Conservation (phyloP, 1,140 invertebrate genomes). For the Spodoptera frugiperda region DNA sequence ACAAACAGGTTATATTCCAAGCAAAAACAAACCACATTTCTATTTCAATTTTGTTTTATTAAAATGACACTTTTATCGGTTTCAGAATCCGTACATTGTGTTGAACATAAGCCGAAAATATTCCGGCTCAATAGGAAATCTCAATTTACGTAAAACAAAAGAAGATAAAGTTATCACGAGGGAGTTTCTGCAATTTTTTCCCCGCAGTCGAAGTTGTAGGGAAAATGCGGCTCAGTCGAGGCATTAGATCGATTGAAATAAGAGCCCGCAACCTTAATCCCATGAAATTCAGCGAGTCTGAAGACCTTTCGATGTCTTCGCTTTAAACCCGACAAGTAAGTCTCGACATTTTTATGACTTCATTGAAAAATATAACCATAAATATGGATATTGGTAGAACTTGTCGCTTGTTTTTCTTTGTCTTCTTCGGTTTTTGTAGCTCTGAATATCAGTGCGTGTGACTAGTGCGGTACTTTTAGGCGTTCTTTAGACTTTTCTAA, state of each 20-base stretch:
- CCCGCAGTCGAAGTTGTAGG: slow-evolving; percentile 47
- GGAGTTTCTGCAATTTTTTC: slow-evolving; percentile 20
- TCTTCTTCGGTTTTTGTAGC: neutral
- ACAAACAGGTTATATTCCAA: too few species aligned
- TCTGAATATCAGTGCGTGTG: too few species aligned
- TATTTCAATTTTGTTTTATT: too few species aligned
- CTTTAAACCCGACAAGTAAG: slow-evolving; percentile 74
- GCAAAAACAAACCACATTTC: too few species aligned
- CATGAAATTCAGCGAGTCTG: slow-evolving; percentile 70
- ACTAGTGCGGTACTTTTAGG: too few species aligned
- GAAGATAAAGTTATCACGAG: slow-evolving; percentile 17
- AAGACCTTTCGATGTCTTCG: slow-evolving; percentile 74
- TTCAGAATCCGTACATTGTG: neutral
- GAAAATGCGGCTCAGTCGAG: slow-evolving; percentile 54
- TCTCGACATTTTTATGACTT: slow-evolving; percentile 74
- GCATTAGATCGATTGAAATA: slow-evolving; percentile 64
- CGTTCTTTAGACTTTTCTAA: too few species aligned
- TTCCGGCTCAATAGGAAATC: neutral
- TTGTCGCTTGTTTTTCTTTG: slow-evolving; percentile 12
- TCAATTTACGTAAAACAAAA: slow-evolving; percentile 6
- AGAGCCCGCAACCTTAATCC: slow-evolving; percentile 69
- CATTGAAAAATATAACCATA: slow-evolving; percentile 59
- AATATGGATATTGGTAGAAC: slow-evolving; percentile 18
- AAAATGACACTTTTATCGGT: neutral
- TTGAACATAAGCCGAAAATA: neutral